Evolutionary conservation across 1,140 invertebrate genomes (phyloP), one percentile per base, ranked within the genome.

Genomic region (Conus betulinus): DNA sequence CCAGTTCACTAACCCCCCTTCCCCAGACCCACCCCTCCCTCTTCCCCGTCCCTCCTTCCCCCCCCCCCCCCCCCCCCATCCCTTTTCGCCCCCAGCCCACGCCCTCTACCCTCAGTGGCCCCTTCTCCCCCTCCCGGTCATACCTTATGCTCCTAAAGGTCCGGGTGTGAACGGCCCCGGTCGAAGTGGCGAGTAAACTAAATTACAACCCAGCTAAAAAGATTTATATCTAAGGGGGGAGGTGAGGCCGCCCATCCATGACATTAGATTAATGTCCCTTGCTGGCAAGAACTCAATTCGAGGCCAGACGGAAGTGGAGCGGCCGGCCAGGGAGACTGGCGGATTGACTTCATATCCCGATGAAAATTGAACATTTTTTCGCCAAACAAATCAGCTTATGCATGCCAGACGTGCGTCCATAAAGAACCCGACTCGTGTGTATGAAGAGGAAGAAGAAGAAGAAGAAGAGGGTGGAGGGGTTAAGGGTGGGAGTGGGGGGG

Each of bases 371-470:
- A 87, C 85, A 78, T 87, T 87, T 87, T 39, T 87, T 87, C 71
- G 71, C 63, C 85, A 87, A 87, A 87, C 85, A 87, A 87, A 87
- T 87, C 85, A 87, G 85, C 71, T 87, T 87, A 87, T 67, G 84
- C 79, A 53, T 23, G 79, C 51, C 79, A 81, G 79, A 81, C 79
- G 79, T 51, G 51, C 39, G 51, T 51, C 51, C 51, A 81, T 81
- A 81, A 81, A 81, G 79, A 81, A 81, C 79, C 60, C 20, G 67
- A 13, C 67, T 13, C 67, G 17, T 7, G 67, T 71, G 67, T 13
- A n/a, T 71, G 67, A 71, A 13, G 67, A 71, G 67, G 6, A 20
- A 71, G 67, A 71, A 0, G 6, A 7, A 71, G 67, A 71, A 20
- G 20, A 20, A 71, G 20, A 71, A 20, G n/a, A n/a, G n/a, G 39